Evolutionary conservation across 2,113 vertebrate genomes (phyloP), one percentile per base, ranked within the genome.

Genomic region (Rousettus leschenaultii): DNA sequence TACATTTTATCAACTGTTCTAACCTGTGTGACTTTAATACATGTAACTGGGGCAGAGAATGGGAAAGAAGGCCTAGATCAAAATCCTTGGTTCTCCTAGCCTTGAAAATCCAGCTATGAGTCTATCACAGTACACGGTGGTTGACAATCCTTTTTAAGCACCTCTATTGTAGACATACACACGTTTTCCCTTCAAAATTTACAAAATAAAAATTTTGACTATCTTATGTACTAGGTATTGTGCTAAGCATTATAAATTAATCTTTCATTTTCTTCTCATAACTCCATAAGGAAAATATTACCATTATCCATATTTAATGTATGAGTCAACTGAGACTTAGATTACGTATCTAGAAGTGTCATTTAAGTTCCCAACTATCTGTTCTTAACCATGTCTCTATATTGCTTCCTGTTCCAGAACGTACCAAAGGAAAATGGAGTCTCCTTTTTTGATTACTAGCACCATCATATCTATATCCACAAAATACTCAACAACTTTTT

Each of bases 171-270:
- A 89, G 16, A 14, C 7, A 57, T 21, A 63, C 55, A 83, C 1
- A 48, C 13, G 63, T 86, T 93, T 94, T 89, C 13, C 35, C 68
- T 90, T 96, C 61, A 11, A 82, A 82, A n/a, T 86, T 83, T 93
- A 90, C 9, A 78, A 79, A 94, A 40, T 40, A 65, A 73, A 55
- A 35, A 12, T 92, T 86, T 85, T 51, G 35, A 82, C 61, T 77
- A 0, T 86, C n/a, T n/a, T 78, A 66, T 73, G 6, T 74, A 43
- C 2, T 40, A 43, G 21, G 8, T 51, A 80, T 5, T 73, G 1
- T 66, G 35, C 85, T 70, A 82, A 70, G 21, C 59, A 86, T 78
- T 94, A 86, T 74, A 75, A 82, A 45, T 45, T 45, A 45, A 45
- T 89, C 59, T 86, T 92, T 93, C 7, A 33, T 89, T 96, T 95